Percentiles rank a stretch among this genome's conserved stretches.
phyloP scores from a whole-genome alignment of 2,888 invertebrate species.

The Volucella inflata region DNA sequence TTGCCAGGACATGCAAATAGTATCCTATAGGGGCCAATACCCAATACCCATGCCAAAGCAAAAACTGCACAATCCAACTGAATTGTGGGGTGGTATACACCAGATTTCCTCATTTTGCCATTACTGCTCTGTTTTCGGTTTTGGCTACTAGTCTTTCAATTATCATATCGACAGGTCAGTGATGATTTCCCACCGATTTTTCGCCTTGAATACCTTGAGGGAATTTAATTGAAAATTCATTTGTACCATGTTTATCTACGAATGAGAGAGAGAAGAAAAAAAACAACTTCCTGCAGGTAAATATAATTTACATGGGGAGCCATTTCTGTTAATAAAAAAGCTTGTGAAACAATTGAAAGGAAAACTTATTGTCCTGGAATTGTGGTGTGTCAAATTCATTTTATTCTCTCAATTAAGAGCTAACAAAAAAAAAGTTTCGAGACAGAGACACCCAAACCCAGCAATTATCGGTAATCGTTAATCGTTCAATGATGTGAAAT shows the following conservation, averaged over 20 bases:
- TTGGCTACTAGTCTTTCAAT: constrained; percentile 52
- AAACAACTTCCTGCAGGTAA: constrained; percentile 50
- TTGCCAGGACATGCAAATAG: constrained; percentile 62
- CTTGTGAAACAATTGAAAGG: constrained; percentile 34
- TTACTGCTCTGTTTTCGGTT: not conserved
- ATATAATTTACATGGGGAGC: constrained; percentile 43
- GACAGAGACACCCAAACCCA: constrained; percentile 9
- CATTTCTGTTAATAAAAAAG: constrained; percentile 30
- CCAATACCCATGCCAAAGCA: not conserved
- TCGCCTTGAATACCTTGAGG: constrained; percentile 15
- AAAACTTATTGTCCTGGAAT: constrained; percentile 25
- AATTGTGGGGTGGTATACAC: no score
- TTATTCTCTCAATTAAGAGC: constrained; percentile 45
- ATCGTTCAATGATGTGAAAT: constrained; percentile 12
- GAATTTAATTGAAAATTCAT: constrained; percentile 61
- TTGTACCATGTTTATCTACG: constrained; percentile 56
- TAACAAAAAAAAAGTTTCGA: constrained; percentile 29
- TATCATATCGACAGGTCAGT: constrained; percentile 60
- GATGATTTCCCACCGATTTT: constrained; percentile 46
- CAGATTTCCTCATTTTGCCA: no score
- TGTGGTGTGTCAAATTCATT: constrained; percentile 63
- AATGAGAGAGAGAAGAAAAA: constrained; percentile 34
- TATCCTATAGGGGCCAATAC: constrained; percentile 33
- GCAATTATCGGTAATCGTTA: constrained; percentile 46
- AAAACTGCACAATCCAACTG: constrained; percentile 35